phyloP scores from a whole-genome alignment of 2,797 vertebrate species.

The Parauchenoglanis ngamensis region DNA sequence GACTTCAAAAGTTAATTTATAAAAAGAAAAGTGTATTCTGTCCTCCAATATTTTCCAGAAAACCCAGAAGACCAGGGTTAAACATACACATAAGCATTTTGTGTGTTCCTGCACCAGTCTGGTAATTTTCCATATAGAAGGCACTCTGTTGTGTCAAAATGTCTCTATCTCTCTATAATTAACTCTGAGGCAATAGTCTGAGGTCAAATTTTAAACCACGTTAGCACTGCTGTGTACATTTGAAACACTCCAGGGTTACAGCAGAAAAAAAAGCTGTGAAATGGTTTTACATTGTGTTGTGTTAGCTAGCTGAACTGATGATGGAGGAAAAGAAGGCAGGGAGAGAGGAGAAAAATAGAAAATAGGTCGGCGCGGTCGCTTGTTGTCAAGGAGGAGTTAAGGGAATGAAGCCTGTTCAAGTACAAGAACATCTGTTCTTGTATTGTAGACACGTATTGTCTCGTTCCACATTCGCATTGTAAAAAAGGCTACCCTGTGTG shows the following conservation, averaged over 20 bases:
- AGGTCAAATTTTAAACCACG: neutral
- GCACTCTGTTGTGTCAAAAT: slow-evolving; percentile 1
- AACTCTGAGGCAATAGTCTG: neutral
- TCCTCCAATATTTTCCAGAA: neutral
- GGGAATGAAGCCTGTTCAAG: neutral
- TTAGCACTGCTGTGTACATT: slow-evolving; percentile 1
- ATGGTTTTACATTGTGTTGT: neutral
- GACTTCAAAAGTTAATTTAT: too few relatives aligned
- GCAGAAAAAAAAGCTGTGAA: neutral
- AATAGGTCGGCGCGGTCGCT: slow-evolving; percentile 6
- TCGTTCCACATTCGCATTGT: neutral
- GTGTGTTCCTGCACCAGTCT: neutral
- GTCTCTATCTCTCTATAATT: neutral
- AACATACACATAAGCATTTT: neutral
- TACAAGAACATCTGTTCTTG: neutral
- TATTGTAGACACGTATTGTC: neutral
- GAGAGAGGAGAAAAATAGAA: neutral
- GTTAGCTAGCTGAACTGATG: neutral
- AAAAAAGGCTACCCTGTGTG: neutral
- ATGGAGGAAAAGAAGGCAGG: neutral
- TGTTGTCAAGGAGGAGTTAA: slow-evolving; percentile 10
- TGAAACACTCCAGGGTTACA: neutral
- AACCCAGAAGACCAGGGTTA: neutral
- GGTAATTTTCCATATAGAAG: neutral
- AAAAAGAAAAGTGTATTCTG: too few relatives aligned